Base-by-base conservation (phyloP, 2,797 vertebrate genomes). In the Leontopithecus rosalia region DNA sequence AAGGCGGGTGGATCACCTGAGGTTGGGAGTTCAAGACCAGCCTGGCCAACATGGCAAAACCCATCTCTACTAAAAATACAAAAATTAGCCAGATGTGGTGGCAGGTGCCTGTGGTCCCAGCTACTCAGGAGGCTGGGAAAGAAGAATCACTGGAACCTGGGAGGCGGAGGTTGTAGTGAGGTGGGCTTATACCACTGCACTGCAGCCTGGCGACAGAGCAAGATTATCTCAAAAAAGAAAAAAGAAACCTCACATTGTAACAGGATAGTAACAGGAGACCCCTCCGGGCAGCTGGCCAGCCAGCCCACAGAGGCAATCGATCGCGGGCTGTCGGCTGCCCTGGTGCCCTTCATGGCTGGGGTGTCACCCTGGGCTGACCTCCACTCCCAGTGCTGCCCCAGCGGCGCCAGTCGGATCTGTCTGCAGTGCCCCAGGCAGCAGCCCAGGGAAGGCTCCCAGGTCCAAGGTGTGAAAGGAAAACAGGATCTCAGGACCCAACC, bases 381-480 rank as follows among this genome's bases (percentile, higher is more conserved):
- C 1, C 1, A 24, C 30, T 6, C 81, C 48, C 36, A 3, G 41
- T 2, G 6, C 64, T 11, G n/a, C 0, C 2, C 88, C 61, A 22
- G 41, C 67, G 1, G 67, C 4, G 8, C n/a, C 67, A 36, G 3
- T 64, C 14, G 15, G 61, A 17, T 76, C 26, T 10, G 43, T 46
- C 30, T 4, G 28, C 30, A 39, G 87, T n/a, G 46, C n/a, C 48
- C 2, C 0, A 57, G 57, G 61, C n/a, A 6, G 43, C 0, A 0
- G 41, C 57, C 73, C 30, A 3, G 15, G 15, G 26, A 43, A 70
- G 48, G 33, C 61, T n/a, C 61, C 15, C 30, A 17, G 61, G 61
- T n/a, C 30, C 61, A 8, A 67, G 61, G 61, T 67, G 8, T n/a
- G 15, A 33, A 67, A n/a, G 33, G 33, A n/a, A 67, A n/a, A n/a